Evolutionary conservation across 2,797 vertebrate species (phyloP), one percentile per base, ranked within the genome.

Genomic region (Lepus oiostolus): DNA sequence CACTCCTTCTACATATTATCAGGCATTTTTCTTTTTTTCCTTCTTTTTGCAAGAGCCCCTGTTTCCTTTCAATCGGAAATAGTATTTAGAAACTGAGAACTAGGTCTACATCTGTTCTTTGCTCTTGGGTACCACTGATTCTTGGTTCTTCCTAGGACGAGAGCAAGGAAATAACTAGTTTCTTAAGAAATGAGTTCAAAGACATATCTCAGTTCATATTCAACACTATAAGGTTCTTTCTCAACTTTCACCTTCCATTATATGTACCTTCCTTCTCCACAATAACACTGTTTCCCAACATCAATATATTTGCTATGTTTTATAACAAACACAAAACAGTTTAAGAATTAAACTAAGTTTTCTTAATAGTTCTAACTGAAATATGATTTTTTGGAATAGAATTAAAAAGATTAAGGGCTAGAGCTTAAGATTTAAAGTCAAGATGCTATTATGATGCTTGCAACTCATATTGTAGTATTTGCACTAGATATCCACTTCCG

Each of bases 311-410:
- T n/a, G 24, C 24, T 62, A 70, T 82, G 32, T 70, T 19, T 24
- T 75, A 35, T 70, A 80, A 81, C 16, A 89, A 21, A 77, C 14
- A 63, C 16, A 42, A 81, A 85, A 50, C 2, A 88, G 54, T 60
- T 86, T 65, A 50, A 90, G 88, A 86, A 90, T 77, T 50, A 82
- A 94, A 35, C 65, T 42, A 88, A 10, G 26, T 10, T 54, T 26
- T 52, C 38, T 88, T 74, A 52, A 52, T 4, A 68, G 32, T 91
- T 88, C 28, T 54, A 60, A 50, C 62, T 94, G 35, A 47, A 47
- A 47, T 47, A 47, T 47, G 42, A 47, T 47, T 9, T 47, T 47
- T 47, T 47, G 42, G 42, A 47, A 47, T 47, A 10, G 11, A 82
- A 77, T 35, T 38, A 38, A 67, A 82, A 86, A 88, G 68, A 82